These are phyloP conservation scores for Gryllus longicercus DNA, from an alignment of 2,888 invertebrate species.

Conservation along the genomic window DNA sequence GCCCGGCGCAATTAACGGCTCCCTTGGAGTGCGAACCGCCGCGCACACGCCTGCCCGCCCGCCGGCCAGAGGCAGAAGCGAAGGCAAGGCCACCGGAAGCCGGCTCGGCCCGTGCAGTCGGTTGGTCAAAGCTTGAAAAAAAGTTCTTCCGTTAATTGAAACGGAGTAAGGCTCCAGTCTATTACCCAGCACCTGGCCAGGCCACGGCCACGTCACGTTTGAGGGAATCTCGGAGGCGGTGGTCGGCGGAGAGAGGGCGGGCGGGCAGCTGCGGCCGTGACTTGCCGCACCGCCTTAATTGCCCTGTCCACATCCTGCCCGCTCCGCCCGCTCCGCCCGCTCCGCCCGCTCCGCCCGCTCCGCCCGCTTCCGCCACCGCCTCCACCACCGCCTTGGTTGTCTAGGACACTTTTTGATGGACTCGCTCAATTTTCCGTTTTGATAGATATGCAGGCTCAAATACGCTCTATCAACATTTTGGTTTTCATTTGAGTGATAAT, in stretches of 20 bases:
- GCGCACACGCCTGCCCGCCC: background rate
- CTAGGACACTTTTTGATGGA: too few relatives aligned
- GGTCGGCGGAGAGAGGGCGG: background rate
- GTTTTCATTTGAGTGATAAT: too few relatives aligned
- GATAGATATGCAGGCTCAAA: too few relatives aligned
- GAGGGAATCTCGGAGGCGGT: background rate
- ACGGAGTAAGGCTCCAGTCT: background rate
- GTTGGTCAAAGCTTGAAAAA: background rate
- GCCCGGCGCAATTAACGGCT: too few relatives aligned
- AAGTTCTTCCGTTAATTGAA: constrained; percentile 9
- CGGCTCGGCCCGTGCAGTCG: background rate
- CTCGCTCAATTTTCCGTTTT: too few relatives aligned
- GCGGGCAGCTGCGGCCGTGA: background rate
- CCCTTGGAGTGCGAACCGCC: background rate
- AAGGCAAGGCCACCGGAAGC: background rate
- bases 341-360: too few relatives aligned
- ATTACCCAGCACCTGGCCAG: background rate
- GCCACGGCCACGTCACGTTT: background rate
- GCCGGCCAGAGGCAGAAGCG: background rate
- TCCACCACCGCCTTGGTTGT: too few relatives aligned
- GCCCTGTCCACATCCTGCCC: background rate
- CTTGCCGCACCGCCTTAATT: background rate
- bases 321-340: too few relatives aligned
- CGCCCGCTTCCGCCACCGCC: too few relatives aligned
- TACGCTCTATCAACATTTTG: too few relatives aligned